Evolutionary conservation across 2,797 vertebrate species (phyloP).

Genomic region (Mergus octosetaceus): DNA sequence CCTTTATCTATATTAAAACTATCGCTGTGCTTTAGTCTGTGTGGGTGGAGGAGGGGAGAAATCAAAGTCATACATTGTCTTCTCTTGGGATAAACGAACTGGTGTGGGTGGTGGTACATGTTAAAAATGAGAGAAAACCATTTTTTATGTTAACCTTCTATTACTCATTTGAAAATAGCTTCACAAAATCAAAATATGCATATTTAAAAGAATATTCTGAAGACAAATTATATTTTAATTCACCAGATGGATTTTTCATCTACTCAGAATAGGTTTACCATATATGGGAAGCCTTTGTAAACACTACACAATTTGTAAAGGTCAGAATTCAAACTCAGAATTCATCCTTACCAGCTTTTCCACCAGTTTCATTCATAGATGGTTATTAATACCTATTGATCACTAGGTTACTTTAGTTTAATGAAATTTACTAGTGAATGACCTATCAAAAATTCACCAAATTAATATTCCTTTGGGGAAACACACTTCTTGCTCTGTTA

Average conservation of each 20-base stretch:
- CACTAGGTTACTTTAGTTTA: background rate
- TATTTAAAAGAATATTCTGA: background rate
- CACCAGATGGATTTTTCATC: background rate
- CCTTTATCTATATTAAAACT: conserved; percentile 21
- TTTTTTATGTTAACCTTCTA: conserved; percentile 4
- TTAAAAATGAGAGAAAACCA: conserved; percentile 1
- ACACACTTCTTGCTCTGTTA: background rate
- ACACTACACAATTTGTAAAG: background rate
- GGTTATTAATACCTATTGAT: background rate
- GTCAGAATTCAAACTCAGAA: background rate
- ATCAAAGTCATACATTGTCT: conserved; percentile 29
- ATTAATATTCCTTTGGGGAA: background rate
- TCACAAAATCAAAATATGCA: background rate
- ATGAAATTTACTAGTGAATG: background rate
- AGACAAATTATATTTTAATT: conserved; percentile 6
- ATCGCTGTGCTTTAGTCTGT: background rate
- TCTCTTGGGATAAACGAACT: conserved; percentile 49
- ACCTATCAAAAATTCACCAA: background rate
- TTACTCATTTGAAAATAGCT: background rate
- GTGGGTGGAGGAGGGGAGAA: background rate
- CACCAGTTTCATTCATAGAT: background rate
- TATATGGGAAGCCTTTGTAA: background rate
- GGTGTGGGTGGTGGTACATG: background rate
- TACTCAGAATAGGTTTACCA: background rate
- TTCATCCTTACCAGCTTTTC: background rate